Evolutionary conservation across 2,888 invertebrate species (phyloP), one percentile per base, ranked within the genome.

Genomic region (Pterobdella sp.): DNA sequence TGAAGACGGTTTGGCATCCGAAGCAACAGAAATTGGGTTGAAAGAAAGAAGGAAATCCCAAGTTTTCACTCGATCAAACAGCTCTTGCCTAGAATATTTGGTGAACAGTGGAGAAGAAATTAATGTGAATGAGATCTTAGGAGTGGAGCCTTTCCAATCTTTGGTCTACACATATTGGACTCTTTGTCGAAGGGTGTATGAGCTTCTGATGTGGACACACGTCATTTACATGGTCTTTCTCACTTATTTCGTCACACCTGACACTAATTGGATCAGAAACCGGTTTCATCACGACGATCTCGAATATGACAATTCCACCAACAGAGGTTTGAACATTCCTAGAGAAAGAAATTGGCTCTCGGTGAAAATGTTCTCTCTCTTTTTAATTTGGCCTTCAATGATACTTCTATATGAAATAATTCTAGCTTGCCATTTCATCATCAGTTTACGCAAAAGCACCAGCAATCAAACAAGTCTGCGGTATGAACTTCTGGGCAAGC

Each of bases 181-280:
- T 29, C 42, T 74, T 49, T 74, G 74, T 37, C 32, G 74, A 29
- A 66, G 72, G n/a, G 68, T 42, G 0, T 74, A 63, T 29, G 74
- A 74, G 37, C 60, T 68, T 2, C 37, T 74, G 34, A 74, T 74
- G 74, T 74, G 74, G 74, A 72, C 65, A 14, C 74, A 74, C 29
- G 74, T 73, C 1, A 31, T 35, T 2, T 74, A 73, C 32, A 74
- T 74, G 74, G 68, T 74, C 10, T 66, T 74, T 36, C 63, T 74
- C 26, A 74, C 74, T 2, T 72, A 72, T 26, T 74, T 74, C 52
- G 72, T 74, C 63, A 74, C 69, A 26, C 74, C 74, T 0, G 63
- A 67, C 29, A 68, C 31, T 32, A 26, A 14, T 35, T 74, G 67
- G 68, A 63, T 73, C n/a, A 60, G 64, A n/a, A 69, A 37, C n/a